Conservation (phyloP, 23 tunicate species). For the Ascidia mentula region DNA sequence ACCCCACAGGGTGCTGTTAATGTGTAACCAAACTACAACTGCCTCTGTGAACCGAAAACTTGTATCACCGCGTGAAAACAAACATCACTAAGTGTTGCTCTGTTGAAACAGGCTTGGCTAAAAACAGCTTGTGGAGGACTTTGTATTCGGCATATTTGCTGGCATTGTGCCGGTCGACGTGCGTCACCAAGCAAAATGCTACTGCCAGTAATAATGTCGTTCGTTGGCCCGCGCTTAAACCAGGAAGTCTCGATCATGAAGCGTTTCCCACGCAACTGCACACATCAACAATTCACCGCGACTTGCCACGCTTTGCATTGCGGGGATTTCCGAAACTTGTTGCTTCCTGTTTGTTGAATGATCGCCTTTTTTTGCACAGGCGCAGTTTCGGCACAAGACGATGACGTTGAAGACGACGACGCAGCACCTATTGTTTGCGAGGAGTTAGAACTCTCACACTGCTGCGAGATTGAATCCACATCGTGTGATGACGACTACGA, state of each 20-base stretch:
- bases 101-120: no score
- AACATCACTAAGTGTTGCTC: no score
- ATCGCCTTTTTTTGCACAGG: neutral
- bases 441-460: slow-evolving; percentile 51
- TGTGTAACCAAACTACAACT: no score
- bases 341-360: neutral
- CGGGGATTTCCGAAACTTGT: neutral
- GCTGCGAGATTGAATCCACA: slow-evolving; percentile 38
- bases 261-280: neutral
- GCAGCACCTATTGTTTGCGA: slow-evolving; percentile 35
- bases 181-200: no score
- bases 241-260: neutral
- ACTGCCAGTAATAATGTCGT: no score
- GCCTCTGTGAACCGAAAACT: no score
- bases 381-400: neutral
- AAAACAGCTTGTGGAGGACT: no score
- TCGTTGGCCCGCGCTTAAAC: neutral
- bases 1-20: no score
- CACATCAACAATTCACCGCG: neutral
- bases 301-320: neutral
- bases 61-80: no score
- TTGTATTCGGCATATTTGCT: no score
- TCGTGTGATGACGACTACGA: slow-evolving; percentile 7
- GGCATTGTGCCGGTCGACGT: no score
- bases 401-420: neutral